Percentiles rank a stretch among this genome's conserved stretches.
phyloP scores from a whole-genome alignment of 2,797 vertebrate genomes.

The Melanotaenia maccullochi region DNA sequence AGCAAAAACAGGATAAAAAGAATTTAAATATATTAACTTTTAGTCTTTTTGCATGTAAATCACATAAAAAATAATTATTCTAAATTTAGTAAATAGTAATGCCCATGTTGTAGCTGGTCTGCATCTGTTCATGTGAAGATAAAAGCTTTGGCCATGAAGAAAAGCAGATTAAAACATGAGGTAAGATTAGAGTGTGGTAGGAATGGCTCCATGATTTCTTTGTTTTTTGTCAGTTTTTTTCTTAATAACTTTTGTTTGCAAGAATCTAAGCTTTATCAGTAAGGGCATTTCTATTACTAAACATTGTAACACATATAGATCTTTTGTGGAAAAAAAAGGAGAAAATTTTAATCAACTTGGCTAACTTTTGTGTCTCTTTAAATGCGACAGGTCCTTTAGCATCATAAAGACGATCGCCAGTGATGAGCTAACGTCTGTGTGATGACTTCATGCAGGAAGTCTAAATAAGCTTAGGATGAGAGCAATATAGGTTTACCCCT shows the following conservation, averaged over 20 bases:
- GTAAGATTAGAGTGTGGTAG: not conserved
- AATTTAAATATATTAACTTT: not conserved
- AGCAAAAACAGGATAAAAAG: not conserved
- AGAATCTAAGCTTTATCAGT: no score
- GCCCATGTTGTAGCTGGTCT: not conserved
- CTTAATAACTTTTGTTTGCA: no score
- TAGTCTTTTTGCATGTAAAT: not conserved
- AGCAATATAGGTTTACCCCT: slow-evolving; percentile 71
- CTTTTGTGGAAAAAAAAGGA: not conserved
- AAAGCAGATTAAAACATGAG: slow-evolving; percentile 6
- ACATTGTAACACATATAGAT: not conserved
- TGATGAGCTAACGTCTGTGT: slow-evolving; percentile 78
- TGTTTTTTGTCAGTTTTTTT: not conserved
- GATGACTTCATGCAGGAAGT: slow-evolving; percentile 82
- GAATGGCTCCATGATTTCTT: not conserved
- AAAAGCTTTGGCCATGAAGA: not conserved
- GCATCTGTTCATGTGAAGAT: not conserved
- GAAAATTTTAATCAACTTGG: not conserved
- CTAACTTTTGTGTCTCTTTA: slow-evolving; percentile 11
- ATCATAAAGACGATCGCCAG: slow-evolving; percentile 33
- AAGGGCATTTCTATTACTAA: not conserved
- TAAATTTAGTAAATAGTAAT: not conserved
- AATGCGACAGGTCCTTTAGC: slow-evolving; percentile 47
- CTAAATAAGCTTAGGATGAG: slow-evolving; percentile 74
- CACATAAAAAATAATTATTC: no score